Percentiles rank a stretch among this genome's conserved stretches.
Conservation (phyloP, 2,888 invertebrate genomes). For the Apamea monoglypha region DNA sequence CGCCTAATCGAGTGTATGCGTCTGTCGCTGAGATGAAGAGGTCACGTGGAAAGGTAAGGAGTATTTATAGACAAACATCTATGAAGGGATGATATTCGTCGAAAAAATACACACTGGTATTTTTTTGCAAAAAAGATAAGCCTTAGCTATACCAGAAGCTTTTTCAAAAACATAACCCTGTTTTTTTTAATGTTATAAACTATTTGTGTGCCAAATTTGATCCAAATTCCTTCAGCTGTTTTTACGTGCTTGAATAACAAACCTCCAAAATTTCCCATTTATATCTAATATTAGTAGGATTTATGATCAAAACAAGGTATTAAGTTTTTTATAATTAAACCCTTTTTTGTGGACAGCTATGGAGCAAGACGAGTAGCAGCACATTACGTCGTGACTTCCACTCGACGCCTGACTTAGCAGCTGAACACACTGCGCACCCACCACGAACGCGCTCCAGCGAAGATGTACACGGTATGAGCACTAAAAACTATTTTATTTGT, state of each 20-base stretch:
- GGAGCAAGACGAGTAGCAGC: constrained; percentile 85
- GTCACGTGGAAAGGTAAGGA: constrained; percentile 92
- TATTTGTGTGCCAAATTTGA: too few relatives aligned
- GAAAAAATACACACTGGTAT: neutral
- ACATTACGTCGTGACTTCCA: constrained; percentile 94
- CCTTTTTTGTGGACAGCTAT: constrained; percentile 77
- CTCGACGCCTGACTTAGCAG: constrained; percentile 96
- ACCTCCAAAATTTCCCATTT: too few relatives aligned
- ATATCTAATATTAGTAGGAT: neutral
- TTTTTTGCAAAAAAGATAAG: neutral
- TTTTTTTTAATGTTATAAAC: neutral
- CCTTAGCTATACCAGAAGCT: neutral
- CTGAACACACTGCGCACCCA: constrained; percentile 80
- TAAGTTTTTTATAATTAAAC: neutral
- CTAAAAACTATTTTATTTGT: neutral
- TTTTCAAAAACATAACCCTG: neutral
- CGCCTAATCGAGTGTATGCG: constrained; percentile 94
- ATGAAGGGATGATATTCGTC: neutral
- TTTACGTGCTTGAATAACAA: too few relatives aligned
- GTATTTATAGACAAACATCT: neutral
- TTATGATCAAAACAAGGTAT: neutral
- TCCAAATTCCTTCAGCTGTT: too few relatives aligned
- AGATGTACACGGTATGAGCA: constrained; percentile 82
- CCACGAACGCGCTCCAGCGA: constrained; percentile 84
- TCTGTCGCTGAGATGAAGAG: constrained; percentile 99